phyloP scores from a whole-genome alignment of 2,888 invertebrate genomes.

The Nomada ruficornis region DNA sequence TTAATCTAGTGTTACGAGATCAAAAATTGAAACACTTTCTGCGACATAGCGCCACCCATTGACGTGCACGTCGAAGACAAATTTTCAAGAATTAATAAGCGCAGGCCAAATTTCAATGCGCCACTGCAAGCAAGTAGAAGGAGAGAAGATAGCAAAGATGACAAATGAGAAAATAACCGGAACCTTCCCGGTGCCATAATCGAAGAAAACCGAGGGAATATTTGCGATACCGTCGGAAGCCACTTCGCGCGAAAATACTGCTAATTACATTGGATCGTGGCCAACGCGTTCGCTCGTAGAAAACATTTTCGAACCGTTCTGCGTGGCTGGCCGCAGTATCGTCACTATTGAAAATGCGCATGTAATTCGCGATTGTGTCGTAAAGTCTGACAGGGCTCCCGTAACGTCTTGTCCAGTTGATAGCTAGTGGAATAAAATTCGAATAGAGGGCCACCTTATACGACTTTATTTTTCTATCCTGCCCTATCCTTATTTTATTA shows the following conservation, averaged over 20 bases:
- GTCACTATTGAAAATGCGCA: constrained; percentile 53
- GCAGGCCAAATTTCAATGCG: background rate
- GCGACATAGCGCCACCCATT: too few species aligned
- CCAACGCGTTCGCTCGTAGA: constrained; percentile 61
- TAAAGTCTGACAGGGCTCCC: constrained; percentile 5
- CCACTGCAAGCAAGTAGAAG: too few species aligned
- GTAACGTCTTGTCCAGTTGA: constrained; percentile 21
- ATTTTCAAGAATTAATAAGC: constrained; percentile 27
- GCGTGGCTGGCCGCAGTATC: constrained; percentile 51
- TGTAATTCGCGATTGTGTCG: constrained; percentile 38
- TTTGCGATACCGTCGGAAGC: constrained; percentile 67
- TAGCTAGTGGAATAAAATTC: background rate
- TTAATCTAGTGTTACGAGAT: too few species aligned
- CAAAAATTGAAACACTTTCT: too few species aligned
- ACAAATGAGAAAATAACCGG: constrained; percentile 24
- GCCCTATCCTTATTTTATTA: background rate
- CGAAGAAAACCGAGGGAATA: constrained; percentile 58
- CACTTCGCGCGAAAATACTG: constrained; percentile 70
- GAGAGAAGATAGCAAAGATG: background rate
- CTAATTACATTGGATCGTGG: constrained; percentile 70
- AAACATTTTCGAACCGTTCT: constrained; percentile 69
- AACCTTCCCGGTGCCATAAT: constrained; percentile 59
- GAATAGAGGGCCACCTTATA: background rate
- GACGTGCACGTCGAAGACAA: too few species aligned
- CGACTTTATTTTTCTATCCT: background rate